phyloP scores from a whole-genome alignment of 2,113 vertebrate genomes.

The Furnarius figulus region DNA sequence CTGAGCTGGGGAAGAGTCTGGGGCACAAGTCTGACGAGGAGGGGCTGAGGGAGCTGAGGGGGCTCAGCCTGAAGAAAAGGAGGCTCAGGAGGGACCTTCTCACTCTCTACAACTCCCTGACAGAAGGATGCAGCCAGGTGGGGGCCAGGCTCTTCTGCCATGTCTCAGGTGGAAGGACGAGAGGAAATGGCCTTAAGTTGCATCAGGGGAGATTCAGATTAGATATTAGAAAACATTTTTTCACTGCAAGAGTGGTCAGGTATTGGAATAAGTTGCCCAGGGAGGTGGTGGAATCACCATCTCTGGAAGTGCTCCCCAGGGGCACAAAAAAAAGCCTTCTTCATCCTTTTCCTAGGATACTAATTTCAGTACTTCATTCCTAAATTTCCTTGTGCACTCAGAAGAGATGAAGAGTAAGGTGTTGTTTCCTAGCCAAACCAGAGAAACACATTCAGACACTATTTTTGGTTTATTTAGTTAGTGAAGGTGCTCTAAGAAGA shows the following conservation, averaged over 20 bases:
- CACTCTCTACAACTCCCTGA: not conserved
- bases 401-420: not conserved
- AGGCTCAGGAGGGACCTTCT: not conserved
- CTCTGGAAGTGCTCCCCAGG: not conserved
- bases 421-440: not conserved
- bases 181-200: not conserved
- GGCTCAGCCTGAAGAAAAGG: not conserved
- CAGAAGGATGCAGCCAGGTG: not conserved
- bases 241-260: not conserved
- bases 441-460: constrained; percentile 25
- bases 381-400: not conserved
- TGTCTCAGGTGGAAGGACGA: not conserved
- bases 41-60: not conserved
- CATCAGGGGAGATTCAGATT: not conserved
- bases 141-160: not conserved
- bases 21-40: not conserved
- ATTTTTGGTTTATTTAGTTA: constrained; percentile 6
- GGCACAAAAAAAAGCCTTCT: not conserved
- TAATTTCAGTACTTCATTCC: not conserved
- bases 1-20: not conserved
- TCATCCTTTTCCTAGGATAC: not conserved
- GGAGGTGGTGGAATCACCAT: not conserved
- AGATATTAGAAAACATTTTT: not conserved
- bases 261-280: not conserved
- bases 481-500: constrained; percentile 11